These are phyloP conservation scores for Nyctibius grandis DNA, from an alignment of 2,797 vertebrate genomes.

Conservation along the genomic window DNA sequence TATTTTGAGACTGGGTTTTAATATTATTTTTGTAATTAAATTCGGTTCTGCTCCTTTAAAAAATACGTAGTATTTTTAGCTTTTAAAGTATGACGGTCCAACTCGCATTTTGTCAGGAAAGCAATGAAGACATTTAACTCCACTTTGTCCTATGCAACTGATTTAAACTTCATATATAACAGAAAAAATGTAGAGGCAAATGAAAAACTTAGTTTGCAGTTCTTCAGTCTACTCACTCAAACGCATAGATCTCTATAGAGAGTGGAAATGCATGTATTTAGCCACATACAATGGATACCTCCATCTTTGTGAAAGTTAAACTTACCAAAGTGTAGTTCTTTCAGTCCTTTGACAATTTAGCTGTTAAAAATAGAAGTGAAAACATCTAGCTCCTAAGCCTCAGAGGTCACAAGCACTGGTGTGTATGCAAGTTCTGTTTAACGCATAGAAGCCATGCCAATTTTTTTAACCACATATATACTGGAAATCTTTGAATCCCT, in stretches of 20 bases:
- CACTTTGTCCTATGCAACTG: not conserved
- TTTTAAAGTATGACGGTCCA: not conserved
- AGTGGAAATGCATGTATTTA: not conserved
- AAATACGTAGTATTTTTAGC: not conserved
- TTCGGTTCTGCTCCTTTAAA: not conserved
- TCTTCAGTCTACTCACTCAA: not conserved
- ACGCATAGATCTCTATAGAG: fast-evolving
- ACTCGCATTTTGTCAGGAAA: not conserved
- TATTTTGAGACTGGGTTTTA: not conserved
- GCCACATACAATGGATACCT: not conserved
- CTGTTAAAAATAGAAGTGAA: not conserved
- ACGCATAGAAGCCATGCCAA: not conserved
- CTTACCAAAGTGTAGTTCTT: not conserved
- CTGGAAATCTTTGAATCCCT: not conserved
- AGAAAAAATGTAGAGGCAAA: not conserved
- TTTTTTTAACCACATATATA: not conserved
- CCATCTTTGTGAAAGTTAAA: not conserved
- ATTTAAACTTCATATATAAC: not conserved
- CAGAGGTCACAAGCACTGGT: not conserved
- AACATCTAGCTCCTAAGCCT: not conserved
- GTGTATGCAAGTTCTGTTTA: not conserved
- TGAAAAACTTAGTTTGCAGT: not conserved
- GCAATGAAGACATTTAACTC: not conserved
- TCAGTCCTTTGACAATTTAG: not conserved
- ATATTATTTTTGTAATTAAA: not conserved